Evolutionary conservation across 2,888 invertebrate species (phyloP).

Genomic region (Tetheella fluctuosa): DNA sequence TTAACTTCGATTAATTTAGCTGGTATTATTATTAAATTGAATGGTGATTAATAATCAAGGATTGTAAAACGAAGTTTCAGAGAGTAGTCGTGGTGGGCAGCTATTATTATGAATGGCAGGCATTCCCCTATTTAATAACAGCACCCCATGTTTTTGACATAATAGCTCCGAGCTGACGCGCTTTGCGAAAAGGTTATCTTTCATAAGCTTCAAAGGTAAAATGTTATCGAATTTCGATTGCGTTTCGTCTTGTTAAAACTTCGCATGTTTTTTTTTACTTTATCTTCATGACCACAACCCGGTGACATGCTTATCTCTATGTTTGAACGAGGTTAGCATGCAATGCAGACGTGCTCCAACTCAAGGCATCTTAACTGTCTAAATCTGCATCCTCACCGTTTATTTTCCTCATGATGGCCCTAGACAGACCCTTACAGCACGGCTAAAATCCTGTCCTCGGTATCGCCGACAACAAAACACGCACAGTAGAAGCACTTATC

Average conservation of each 20-base stretch:
- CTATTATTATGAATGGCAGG: constrained; percentile 54
- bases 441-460: constrained; percentile 75
- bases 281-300: constrained; percentile 54
- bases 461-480: constrained; percentile 77
- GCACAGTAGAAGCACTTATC: constrained; percentile 67
- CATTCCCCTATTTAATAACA: constrained; percentile 56
- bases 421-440: constrained; percentile 76
- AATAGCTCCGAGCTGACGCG: constrained; percentile 44
- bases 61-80: constrained; percentile 1
- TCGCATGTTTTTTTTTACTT: constrained; percentile 34
- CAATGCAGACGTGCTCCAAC: constrained; percentile 29
- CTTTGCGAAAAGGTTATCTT: constrained; percentile 50
- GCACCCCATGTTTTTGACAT: constrained; percentile 55
- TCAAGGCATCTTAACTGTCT: constrained; percentile 31
- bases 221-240: constrained; percentile 28
- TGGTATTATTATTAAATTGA: background rate
- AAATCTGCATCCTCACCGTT: constrained; percentile 65
- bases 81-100: constrained; percentile 23
- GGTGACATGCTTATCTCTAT: constrained; percentile 56
- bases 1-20: constrained; percentile 6
- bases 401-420: constrained; percentile 80
- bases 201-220: constrained; percentile 35
- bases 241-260: constrained; percentile 33
- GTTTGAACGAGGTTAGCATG: constrained; percentile 36
- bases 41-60: background rate